Conservation (phyloP, 2,113 vertebrate genomes). For the Rhagologus leucostigma region DNA sequence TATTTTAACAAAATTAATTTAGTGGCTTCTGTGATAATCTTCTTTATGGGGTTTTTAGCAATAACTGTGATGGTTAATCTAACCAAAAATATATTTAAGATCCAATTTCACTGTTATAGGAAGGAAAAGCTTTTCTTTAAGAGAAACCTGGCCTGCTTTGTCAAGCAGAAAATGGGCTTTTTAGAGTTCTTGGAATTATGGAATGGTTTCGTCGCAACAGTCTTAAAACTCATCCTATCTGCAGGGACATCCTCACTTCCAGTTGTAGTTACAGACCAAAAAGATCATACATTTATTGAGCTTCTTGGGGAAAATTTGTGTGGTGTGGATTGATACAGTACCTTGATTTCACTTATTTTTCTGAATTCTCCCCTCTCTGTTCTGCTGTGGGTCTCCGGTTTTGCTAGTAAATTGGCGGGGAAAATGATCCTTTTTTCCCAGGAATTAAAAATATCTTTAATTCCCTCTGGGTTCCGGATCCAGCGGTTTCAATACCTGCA, state of each 20-base stretch:
- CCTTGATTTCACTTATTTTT: neutral
- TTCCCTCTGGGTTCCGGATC: neutral
- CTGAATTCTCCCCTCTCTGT: neutral
- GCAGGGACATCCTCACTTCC: neutral
- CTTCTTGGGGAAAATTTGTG: neutral
- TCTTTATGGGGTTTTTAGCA: neutral
- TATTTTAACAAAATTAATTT: neutral
- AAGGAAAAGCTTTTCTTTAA: neutral
- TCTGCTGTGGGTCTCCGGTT: neutral
- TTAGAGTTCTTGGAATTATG: neutral
- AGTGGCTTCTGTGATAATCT: neutral
- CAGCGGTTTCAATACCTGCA: neutral
- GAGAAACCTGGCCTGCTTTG: neutral
- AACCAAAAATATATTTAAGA: neutral
- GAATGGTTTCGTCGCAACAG: neutral
- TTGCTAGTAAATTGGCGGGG: neutral
- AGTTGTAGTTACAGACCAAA: neutral
- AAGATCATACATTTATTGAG: neutral
- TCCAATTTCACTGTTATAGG: neutral
- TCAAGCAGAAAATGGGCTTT: accelerated
- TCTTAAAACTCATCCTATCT: neutral
- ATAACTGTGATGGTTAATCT: neutral
- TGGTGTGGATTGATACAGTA: accelerated
- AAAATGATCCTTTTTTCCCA: neutral
- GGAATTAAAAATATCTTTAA: accelerated